Percentiles rank a stretch among this genome's conserved stretches.
These are phyloP conservation scores for Sturnus vulgaris DNA, from an alignment of 2,113 vertebrate genomes.

Conservation along the genomic window DNA sequence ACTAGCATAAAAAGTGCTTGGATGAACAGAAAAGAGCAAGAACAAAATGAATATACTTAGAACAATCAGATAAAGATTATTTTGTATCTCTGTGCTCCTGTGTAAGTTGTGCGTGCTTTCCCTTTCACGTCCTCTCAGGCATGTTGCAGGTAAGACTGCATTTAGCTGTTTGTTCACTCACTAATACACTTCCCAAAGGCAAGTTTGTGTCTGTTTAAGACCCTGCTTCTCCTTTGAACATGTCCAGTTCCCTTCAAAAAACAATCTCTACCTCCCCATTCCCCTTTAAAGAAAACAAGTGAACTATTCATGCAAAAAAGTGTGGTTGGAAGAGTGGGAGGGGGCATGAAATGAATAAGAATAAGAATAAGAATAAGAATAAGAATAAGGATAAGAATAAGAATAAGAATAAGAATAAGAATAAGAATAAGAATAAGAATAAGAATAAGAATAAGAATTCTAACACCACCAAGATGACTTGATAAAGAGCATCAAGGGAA, in stretches of 20 bases:
- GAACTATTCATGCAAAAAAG: neutral
- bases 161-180: neutral
- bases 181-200: neutral
- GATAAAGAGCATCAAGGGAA: too few species aligned
- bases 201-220: slow-evolving; percentile 3
- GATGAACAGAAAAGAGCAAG: neutral
- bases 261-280: neutral
- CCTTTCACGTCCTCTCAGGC: neutral
- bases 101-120: neutral
- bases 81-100: neutral
- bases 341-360: too few species aligned
- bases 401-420: too few species aligned
- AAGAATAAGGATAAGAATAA: too few species aligned
- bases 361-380: too few species aligned
- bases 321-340: too few species aligned
- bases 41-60: neutral
- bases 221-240: slow-evolving; percentile 47
- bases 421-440: too few species aligned
- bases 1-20: neutral
- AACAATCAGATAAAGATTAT: neutral
- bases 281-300: neutral
- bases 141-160: neutral
- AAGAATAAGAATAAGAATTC: too few species aligned
- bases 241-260: neutral
- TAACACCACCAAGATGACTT: too few species aligned